phyloP scores from a whole-genome alignment of 2,888 invertebrate species.

The Chrysotoxum bicinctum region DNA sequence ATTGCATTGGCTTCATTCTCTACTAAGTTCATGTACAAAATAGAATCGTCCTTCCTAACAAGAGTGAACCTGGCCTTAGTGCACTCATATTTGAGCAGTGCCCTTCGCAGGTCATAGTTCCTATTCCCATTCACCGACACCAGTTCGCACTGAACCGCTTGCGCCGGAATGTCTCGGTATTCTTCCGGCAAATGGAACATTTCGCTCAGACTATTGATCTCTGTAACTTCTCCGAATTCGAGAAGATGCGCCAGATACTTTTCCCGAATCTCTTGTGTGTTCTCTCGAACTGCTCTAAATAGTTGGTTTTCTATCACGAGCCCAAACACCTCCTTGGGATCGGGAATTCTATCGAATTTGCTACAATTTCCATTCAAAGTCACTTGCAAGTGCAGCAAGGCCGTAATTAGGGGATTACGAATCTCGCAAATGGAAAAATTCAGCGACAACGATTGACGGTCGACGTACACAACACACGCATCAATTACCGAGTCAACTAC shows the following conservation, averaged over 20 bases:
- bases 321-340: constrained; percentile 43
- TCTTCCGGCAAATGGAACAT: constrained; percentile 59
- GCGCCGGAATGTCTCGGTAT: constrained; percentile 63
- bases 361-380: constrained; percentile 50
- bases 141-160: constrained; percentile 60
- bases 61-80: constrained; percentile 56
- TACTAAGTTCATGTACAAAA: constrained; percentile 58
- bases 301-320: constrained; percentile 57
- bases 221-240: constrained; percentile 63
- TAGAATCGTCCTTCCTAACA: constrained; percentile 48
- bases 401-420: constrained; percentile 49
- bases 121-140: constrained; percentile 51
- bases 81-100: constrained; percentile 46
- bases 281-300: constrained; percentile 60
- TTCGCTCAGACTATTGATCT: constrained; percentile 41
- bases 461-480: constrained; percentile 60
- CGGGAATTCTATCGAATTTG: constrained; percentile 48
- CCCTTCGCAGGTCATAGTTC: constrained; percentile 28
- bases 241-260: constrained; percentile 54
- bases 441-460: constrained; percentile 36
- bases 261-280: constrained; percentile 30
- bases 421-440: constrained; percentile 59
- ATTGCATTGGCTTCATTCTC: constrained; percentile 5
- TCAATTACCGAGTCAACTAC: constrained; percentile 42
- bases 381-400: constrained; percentile 47